A percentile compares a stretch with the other conserved stretches of the same genome.
Conservation (phyloP, 1,140 invertebrate species). For the Tribolium madens region DNA sequence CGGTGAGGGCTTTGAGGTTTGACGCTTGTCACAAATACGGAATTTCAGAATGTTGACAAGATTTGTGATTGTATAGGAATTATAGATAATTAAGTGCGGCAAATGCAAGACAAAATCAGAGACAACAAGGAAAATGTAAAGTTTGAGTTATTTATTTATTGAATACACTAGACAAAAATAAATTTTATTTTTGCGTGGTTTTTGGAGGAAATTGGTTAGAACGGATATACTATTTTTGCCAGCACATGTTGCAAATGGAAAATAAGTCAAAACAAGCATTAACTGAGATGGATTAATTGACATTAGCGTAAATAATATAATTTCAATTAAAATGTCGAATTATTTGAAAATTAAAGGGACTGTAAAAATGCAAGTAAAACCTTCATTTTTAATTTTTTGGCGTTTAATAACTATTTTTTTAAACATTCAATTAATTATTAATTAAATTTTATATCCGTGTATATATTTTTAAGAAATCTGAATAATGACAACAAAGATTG, state of each 20-base stretch:
- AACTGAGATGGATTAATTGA: neutral
- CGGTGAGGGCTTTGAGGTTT: constrained; percentile 2
- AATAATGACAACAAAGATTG: no score
- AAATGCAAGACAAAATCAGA: neutral
- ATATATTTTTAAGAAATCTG: no score
- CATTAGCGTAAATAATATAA: neutral
- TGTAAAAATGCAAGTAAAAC: no score
- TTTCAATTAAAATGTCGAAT: no score
- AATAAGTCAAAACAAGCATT: neutral
- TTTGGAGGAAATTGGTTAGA: neutral
- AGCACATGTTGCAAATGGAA: neutral
- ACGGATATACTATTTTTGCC: neutral
- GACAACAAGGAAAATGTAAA: neutral
- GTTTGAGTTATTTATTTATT: no score
- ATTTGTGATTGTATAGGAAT: neutral
- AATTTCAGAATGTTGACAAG: neutral
- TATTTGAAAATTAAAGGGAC: no score
- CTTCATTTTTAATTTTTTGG: no score
- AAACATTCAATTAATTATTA: no score
- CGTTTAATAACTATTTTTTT: no score
- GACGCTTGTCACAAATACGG: neutral
- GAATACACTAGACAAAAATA: neutral
- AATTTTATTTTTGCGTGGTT: neutral
- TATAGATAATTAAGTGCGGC: neutral
- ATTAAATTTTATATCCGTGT: no score